Percentiles rank a stretch among this genome's conserved stretches.
phyloP scores from a whole-genome alignment of 2,888 invertebrate species.

The Anaspis maculata region DNA sequence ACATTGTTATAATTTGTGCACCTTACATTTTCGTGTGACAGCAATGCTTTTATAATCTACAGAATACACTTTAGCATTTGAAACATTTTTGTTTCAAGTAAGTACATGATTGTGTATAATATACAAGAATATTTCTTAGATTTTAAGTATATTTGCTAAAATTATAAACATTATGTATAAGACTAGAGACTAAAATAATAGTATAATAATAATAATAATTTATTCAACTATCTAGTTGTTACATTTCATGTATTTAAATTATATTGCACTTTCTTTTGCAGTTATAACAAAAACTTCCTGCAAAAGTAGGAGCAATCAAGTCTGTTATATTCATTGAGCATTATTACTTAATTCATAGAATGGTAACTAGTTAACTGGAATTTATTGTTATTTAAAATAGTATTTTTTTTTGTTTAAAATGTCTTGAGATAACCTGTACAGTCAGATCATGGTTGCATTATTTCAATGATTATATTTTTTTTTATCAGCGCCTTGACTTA shows the following conservation, averaged over 20 bases:
- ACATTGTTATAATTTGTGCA: too few relatives aligned
- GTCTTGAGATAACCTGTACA: too few relatives aligned
- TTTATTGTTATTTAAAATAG: constrained; percentile 20
- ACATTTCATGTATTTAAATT: too few relatives aligned
- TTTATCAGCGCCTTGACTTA: not conserved
- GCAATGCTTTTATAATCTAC: too few relatives aligned
- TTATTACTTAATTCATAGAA: constrained; percentile 20
- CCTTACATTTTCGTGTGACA: too few relatives aligned
- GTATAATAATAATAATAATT: constrained; percentile 12
- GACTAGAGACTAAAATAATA: constrained; percentile 11
- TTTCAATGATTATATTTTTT: not conserved
- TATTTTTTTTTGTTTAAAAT: too few relatives aligned
- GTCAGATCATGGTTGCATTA: constrained; percentile 2
- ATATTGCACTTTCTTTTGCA: constrained; percentile 40
- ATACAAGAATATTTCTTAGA: too few relatives aligned
- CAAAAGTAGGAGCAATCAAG: constrained; percentile 38
- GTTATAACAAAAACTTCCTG: constrained; percentile 37
- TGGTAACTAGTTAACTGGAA: constrained; percentile 32
- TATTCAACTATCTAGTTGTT: constrained; percentile 19
- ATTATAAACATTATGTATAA: constrained; percentile 10
- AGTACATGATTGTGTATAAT: too few relatives aligned
- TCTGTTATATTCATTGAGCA: constrained; percentile 37
- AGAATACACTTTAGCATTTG: too few relatives aligned
- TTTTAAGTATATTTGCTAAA: too few relatives aligned
- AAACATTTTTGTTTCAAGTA: too few relatives aligned